These are phyloP conservation scores for Hoplodrina blanda DNA, from an alignment of 2,888 invertebrate genomes.

Conservation along the genomic window DNA sequence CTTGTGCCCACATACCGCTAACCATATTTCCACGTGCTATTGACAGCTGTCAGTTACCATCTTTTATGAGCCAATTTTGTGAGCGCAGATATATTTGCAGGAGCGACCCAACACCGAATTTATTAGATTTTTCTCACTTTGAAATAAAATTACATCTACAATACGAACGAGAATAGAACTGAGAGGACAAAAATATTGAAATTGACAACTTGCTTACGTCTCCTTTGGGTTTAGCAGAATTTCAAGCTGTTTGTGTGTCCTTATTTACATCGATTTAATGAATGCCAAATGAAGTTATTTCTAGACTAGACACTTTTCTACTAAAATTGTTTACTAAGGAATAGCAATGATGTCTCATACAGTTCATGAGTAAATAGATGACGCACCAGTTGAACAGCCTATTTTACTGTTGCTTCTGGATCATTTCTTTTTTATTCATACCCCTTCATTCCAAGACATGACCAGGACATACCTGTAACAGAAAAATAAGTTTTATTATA, in stretches of 20 bases:
- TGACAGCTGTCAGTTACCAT: constrained; percentile 49
- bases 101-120: constrained; percentile 13
- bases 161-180: constrained; percentile 1
- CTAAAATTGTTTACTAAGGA: too few relatives aligned
- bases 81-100: constrained; percentile 22
- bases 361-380: neutral
- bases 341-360: too few relatives aligned
- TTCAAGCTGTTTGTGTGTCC: neutral
- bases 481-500: neutral
- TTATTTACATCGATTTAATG: too few relatives aligned
- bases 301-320: too few relatives aligned
- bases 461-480: constrained; percentile 47
- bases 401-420: neutral
- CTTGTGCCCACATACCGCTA: neutral
- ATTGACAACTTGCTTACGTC: constrained; percentile 31
- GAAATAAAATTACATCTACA: constrained; percentile 43
- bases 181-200: constrained; percentile 28
- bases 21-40: neutral
- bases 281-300: neutral
- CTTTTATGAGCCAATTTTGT: constrained; percentile 27
- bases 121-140: constrained; percentile 42
- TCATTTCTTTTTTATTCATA: constrained; percentile 6
- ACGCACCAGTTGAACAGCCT: neutral
- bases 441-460: constrained; percentile 20
- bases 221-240: neutral